phyloP scores from a whole-genome alignment of 2,888 invertebrate genomes.

The Odontocerum albicorne region DNA sequence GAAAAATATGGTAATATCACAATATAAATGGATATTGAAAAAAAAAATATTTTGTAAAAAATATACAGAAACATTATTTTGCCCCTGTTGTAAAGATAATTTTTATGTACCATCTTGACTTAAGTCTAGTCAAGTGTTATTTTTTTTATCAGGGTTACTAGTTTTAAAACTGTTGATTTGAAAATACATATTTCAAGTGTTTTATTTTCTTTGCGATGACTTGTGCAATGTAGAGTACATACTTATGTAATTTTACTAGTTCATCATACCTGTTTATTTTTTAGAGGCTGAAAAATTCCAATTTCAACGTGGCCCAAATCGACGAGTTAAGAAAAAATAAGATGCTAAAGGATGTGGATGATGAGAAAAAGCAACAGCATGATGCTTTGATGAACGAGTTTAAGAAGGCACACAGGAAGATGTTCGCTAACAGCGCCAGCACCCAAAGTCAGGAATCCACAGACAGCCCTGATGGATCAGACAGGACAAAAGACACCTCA shows the following conservation, averaged over 20 bases:
- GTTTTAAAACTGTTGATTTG: no score
- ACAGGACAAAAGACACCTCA: not conserved
- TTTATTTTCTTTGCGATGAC: not conserved
- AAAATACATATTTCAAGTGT: not conserved
- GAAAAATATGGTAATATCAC: no score
- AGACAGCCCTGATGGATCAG: not conserved
- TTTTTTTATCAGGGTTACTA: no score
- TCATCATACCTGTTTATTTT: slow-evolving; percentile 2
- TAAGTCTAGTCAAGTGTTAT: no score
- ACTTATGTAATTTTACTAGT: not conserved
- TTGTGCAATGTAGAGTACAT: not conserved
- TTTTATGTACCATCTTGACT: no score
- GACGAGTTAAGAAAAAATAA: slow-evolving; percentile 33
- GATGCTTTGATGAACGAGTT: slow-evolving; percentile 87
- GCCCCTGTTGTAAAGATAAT: no score
- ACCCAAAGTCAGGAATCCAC: not conserved
- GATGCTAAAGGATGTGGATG: slow-evolving; percentile 51
- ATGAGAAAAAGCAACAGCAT: slow-evolving; percentile 69
- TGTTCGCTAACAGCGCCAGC: slow-evolving; percentile 62
- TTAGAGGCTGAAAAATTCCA: slow-evolving; percentile 30
- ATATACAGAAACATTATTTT: no score
- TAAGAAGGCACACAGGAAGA: slow-evolving; percentile 83
- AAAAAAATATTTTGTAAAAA: no score
- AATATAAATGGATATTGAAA: no score
- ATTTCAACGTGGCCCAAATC: slow-evolving; percentile 26